Conservation (phyloP, 2,888 invertebrate genomes). For the Actias luna region DNA sequence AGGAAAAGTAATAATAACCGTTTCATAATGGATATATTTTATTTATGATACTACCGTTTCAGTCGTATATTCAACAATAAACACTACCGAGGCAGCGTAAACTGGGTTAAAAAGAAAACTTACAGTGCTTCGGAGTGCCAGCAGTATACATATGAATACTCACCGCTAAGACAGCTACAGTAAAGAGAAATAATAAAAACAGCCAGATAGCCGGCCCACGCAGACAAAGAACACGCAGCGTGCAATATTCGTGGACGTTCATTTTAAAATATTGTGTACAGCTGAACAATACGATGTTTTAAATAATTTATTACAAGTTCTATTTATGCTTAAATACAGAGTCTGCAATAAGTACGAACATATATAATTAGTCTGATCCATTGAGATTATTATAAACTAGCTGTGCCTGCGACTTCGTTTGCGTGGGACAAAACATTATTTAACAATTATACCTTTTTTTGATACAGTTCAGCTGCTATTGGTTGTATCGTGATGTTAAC, state of each 20-base stretch:
- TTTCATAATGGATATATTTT: background rate
- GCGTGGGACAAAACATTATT: too few species aligned
- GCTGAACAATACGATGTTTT: background rate
- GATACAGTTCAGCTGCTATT: too few species aligned
- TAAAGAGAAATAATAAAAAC: conserved; percentile 22
- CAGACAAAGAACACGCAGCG: conserved; percentile 31
- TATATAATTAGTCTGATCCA: too few species aligned
- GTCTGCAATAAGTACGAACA: too few species aligned
- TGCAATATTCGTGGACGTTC: conserved; percentile 43
- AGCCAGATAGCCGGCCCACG: conserved; percentile 31
- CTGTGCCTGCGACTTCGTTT: too few species aligned
- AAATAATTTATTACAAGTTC: background rate
- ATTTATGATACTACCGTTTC: conserved; percentile 1
- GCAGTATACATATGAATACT: conserved; percentile 40
- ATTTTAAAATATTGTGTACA: background rate
- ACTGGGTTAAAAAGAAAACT: conserved; percentile 18
- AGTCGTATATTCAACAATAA: conserved; percentile 12
- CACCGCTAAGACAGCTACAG: conserved; percentile 38
- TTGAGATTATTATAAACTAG: too few species aligned
- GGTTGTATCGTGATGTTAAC: too few species aligned
- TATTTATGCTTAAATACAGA: too few species aligned
- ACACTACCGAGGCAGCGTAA: conserved; percentile 16
- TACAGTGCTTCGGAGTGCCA: conserved; percentile 12
- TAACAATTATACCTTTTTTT: too few species aligned
- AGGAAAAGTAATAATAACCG: background rate